These are phyloP conservation scores for Paraplagusia blochii DNA, from an alignment of 2,113 vertebrate genomes.

Conservation along the genomic window DNA sequence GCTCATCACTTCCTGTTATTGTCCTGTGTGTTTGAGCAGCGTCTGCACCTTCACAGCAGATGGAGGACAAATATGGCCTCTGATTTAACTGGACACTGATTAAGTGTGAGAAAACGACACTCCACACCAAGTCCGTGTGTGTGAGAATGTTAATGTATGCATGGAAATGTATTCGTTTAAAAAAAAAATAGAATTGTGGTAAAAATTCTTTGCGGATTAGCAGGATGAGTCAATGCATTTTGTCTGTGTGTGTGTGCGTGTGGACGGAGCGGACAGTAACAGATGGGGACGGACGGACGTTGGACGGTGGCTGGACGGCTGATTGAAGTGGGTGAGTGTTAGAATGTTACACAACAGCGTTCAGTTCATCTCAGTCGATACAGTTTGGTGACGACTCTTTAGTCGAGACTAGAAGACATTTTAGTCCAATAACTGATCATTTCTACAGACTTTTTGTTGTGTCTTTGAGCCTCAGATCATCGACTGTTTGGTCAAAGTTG, in stretches of 20 bases:
- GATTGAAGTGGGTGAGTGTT: constrained; percentile 66
- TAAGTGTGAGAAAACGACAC: constrained; percentile 78
- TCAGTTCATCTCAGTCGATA: constrained; percentile 31
- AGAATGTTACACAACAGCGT: constrained; percentile 68
- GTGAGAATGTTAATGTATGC: constrained; percentile 73
- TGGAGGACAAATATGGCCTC: constrained; percentile 78
- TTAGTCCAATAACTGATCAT: too few species aligned
- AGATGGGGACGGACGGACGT: constrained; percentile 59
- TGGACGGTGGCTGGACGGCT: neutral
- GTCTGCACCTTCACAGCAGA: constrained; percentile 77
- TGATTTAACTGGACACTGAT: constrained; percentile 76
- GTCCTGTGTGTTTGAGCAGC: constrained; percentile 61
- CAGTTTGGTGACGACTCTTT: too few species aligned
- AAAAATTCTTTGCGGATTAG: constrained; percentile 53
- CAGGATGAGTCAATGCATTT: constrained; percentile 75
- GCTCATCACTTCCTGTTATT: constrained; percentile 58
- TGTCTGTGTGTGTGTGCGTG: too few species aligned
- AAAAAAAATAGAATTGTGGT: constrained; percentile 74
- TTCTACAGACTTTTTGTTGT: neutral
- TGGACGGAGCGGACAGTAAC: constrained; percentile 69
- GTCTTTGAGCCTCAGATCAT: constrained; percentile 34
- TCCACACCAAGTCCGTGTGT: constrained; percentile 56
- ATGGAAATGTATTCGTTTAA: constrained; percentile 78
- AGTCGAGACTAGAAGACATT: constrained; percentile 9
- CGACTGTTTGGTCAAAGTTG: constrained; percentile 18